Evolutionary conservation across 2,888 invertebrate species (phyloP), one percentile per base, ranked within the genome.

Genomic region (Lasioglossum lativentre): DNA sequence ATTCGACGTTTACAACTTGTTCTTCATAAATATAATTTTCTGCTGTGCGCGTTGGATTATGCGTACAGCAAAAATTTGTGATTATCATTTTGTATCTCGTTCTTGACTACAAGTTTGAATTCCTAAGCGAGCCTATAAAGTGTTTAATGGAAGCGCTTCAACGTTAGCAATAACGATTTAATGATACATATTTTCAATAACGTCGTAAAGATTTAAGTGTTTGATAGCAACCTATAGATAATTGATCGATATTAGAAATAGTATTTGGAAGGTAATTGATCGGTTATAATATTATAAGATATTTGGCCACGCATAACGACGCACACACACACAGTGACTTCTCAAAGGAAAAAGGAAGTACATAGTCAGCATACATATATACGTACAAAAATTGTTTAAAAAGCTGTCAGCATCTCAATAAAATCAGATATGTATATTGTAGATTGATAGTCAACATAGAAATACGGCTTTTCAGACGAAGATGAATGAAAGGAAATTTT

Each of bases 401-500:
- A 63, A 63, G 30, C 16, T 63, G 14, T 14, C 63, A 16, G 16
- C 63, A 30, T 27, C 27, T 14, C 16, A 30, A 63, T 63, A 27
- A 63, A 30, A 30, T 30, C 10, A 63, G 63, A 12, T 63, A 30
- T 5, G 63, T 30, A 47, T 45, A 71, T 81, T 45, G 0, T 71
- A 81, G 71, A 42, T 68, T 75, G 6, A 30, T 75, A 81, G 34
- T 40, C 4, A 16, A 81, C 27, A 30, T 59, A n/a, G 34, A 2
- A 34, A 34, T 34, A 34, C 47, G 19, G 47, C 47, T 47, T 19
- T 47, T 52, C 52, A 4, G 56, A 56, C 10, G 14, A 27, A 27
- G 27, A 27, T 12, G 27, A 59, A 59, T 10, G 59, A 34, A 59
- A 59, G n/a, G 4, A 59, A 59, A 82, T 86, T 85, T 86, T 74